A percentile compares a stretch with the other conserved stretches of the same genome.
These are phyloP conservation scores for Physella acuta DNA, from an alignment of 1,140 invertebrate genomes.

Conservation along the genomic window DNA sequence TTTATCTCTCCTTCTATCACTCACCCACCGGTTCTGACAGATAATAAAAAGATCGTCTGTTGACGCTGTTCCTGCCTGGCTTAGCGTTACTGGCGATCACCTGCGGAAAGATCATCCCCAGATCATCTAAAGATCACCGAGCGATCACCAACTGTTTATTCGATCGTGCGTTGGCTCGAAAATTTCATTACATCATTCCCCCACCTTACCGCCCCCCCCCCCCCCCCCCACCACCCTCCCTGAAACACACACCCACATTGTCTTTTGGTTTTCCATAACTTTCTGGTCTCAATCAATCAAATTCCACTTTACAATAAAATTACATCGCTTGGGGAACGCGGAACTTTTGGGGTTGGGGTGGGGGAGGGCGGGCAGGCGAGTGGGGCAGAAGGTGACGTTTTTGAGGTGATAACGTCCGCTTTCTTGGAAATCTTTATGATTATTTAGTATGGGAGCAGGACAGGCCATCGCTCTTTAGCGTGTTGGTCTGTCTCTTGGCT, in stretches of 20 bases:
- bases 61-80: too few species aligned
- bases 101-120: neutral
- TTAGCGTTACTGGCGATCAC: too few species aligned
- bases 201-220: neutral
- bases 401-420: too few species aligned
- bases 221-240: neutral
- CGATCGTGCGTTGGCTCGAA: neutral
- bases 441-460: too few species aligned
- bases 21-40: too few species aligned
- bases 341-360: neutral
- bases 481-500: too few species aligned
- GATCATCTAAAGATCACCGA: neutral
- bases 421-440: too few species aligned
- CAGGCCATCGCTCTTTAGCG: too few species aligned
- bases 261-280: neutral
- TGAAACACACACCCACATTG: neutral
- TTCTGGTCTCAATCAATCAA: conserved; percentile 10
- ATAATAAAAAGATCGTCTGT: too few species aligned
- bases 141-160: neutral
- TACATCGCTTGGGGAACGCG: neutral
- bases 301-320: conserved; percentile 13
- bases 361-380: neutral
- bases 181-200: neutral
- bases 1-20: too few species aligned
- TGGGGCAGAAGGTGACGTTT: neutral